Evolutionary conservation across 2,888 invertebrate genomes (phyloP).

Genomic region (Germaria angustata): DNA sequence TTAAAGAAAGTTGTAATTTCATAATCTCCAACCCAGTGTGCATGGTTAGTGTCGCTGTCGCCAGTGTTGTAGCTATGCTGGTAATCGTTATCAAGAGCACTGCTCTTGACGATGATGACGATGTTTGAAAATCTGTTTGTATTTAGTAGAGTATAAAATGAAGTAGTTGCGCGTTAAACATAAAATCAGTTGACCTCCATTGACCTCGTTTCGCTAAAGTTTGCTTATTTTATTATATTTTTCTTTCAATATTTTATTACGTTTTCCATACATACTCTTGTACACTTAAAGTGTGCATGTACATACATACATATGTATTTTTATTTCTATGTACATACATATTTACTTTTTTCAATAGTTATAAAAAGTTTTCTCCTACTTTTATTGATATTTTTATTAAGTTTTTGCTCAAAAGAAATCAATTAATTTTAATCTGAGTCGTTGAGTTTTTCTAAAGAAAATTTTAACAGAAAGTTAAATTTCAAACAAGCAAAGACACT

Average conservation of each 20-base stretch:
- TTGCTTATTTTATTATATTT: constrained; percentile 43
- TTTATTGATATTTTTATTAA: constrained; percentile 41
- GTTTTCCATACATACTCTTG: constrained; percentile 27
- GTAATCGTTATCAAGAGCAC: constrained; percentile 38
- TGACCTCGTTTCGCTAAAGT: constrained; percentile 74
- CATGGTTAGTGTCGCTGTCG: not conserved
- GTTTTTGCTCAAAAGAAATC: constrained; percentile 20
- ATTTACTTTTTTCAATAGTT: constrained; percentile 26
- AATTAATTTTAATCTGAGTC: constrained; percentile 20
- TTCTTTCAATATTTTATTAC: constrained; percentile 59
- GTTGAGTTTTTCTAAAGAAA: not conserved
- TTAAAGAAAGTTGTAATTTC: no score
- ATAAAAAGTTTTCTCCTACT: constrained; percentile 22
- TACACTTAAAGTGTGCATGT: not conserved
- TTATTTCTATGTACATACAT: not conserved
- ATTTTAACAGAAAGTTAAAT: not conserved
- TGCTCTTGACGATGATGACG: constrained; percentile 48
- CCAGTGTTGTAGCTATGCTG: constrained; percentile 30
- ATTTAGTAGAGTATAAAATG: constrained; percentile 78
- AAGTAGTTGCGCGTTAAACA: constrained; percentile 72
- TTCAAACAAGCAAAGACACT: not conserved
- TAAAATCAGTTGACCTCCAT: constrained; percentile 78
- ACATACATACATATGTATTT: not conserved
- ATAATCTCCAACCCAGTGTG: constrained; percentile 6
- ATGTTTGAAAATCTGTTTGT: constrained; percentile 71